Evolutionary conservation across 2,888 invertebrate species (phyloP), one percentile per base, ranked within the genome.

Genomic region (Diaphora mendica): DNA sequence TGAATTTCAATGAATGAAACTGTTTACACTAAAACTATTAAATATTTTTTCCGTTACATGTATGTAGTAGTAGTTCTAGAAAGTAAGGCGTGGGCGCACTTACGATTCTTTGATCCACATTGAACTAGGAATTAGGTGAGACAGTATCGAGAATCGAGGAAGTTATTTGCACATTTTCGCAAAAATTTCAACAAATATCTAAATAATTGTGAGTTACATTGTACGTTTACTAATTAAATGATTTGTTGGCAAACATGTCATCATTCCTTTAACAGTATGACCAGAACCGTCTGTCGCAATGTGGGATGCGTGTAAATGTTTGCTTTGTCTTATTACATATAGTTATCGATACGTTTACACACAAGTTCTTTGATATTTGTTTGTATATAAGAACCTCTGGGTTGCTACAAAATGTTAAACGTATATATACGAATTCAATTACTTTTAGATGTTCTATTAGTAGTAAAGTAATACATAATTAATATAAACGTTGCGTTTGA

Each of bases 291-390:
- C 86, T 87, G 88, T 89, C 88, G 84, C 86, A 77, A 84, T 85
- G 83, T 86, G 84, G 80, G 80, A 84, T 86, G 83, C 86, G 84
- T 79, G 80, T 85, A 87, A 88, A 91, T 91, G 85, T 89, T 90
- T 88, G 84, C 82, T 81, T 79, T 79, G 81, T 77, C 81, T 80
- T 77, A 55, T 62, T 66, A 33, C 26, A 69, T 23, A 62, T 66
- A 80, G 78, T 79, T 82, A 82, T 85, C 83, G 82, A 84, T 85
- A 78, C 82, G 85, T 86, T 86, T 85, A 87, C 82, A 78, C 75
- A 82, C 81, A 80, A 82, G 82, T 73, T 85, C 82, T 83, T 84
- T 80, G 80, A 82, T 86, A 87, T 88, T 87, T 87, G 78, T 85
- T 84, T 71, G 7, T 39, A 64, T 15, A 15, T 48, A 26, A 74